phyloP scores from a whole-genome alignment of 1,140 invertebrate genomes.

The Rhysida immarginata region DNA sequence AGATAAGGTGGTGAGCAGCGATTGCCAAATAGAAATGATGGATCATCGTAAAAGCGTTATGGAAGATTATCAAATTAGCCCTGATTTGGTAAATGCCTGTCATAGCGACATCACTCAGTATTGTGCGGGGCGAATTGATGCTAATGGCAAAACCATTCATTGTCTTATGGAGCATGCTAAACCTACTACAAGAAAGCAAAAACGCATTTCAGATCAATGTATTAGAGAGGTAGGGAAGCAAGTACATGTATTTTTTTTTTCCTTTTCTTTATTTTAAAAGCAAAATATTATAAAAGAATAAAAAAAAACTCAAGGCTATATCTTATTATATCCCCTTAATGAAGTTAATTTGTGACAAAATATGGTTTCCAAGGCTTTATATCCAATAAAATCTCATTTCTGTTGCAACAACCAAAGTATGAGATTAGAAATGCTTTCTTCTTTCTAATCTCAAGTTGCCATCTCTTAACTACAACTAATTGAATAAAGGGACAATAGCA shows the following conservation, averaged over 20 bases:
- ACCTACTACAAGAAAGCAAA: conserved; percentile 35
- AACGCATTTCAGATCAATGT: conserved; percentile 46
- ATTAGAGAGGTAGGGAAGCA: conserved; percentile 45
- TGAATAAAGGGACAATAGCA: too few species aligned
- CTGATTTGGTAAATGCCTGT: conserved; percentile 79
- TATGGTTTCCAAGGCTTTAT: too few species aligned
- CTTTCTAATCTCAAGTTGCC: too few species aligned
- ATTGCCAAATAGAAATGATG: conserved; percentile 66
- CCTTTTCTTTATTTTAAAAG: background rate
- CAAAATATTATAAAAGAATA: conserved; percentile 1
- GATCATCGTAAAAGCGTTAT: conserved; percentile 79
- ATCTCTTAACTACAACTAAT: too few species aligned
- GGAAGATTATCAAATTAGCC: conserved; percentile 81
- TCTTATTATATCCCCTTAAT: conserved; percentile 3
- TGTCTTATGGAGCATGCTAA: conserved; percentile 83
- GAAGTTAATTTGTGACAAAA: too few species aligned
- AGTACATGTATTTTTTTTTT: too few species aligned
- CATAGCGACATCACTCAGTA: conserved; percentile 55
- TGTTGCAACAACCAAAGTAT: too few species aligned
- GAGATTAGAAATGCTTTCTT: too few species aligned
- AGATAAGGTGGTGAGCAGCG: too few species aligned
- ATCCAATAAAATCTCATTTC: too few species aligned
- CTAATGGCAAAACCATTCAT: conserved; percentile 78
- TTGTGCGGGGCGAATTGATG: conserved; percentile 40
- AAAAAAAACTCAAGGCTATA: too few species aligned